Conservation (phyloP, 2,113 vertebrate species). For the Microcebus ravelobensis region DNA sequence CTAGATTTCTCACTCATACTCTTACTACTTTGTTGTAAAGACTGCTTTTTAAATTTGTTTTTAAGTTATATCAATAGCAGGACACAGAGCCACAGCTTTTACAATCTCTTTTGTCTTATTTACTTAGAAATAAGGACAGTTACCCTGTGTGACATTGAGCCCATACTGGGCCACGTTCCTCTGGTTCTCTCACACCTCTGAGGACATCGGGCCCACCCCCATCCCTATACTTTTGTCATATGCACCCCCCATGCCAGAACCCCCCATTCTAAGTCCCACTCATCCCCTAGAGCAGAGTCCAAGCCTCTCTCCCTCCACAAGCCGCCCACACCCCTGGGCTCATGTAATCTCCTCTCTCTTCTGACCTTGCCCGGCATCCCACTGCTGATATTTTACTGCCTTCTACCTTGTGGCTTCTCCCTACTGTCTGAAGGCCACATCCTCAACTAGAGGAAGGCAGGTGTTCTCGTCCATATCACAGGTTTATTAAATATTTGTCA, state of each 20-base stretch:
- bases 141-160: background rate
- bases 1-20: background rate
- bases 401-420: background rate
- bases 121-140: slow-evolving; percentile 13
- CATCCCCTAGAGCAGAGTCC: background rate
- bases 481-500: background rate
- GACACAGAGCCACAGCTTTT: background rate
- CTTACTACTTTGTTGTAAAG: background rate
- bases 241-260: background rate
- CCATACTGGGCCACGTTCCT: background rate
- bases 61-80: background rate
- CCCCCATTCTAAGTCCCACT: background rate
- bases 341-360: background rate
- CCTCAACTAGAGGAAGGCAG: background rate
- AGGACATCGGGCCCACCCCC: background rate
- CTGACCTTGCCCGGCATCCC: background rate
- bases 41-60: background rate
- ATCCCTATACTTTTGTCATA: background rate
- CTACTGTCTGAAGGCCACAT: background rate
- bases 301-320: background rate
- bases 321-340: background rate
- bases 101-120: background rate
- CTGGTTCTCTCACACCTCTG: background rate
- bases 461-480: background rate
- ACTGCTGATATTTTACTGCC: background rate